Base-by-base conservation (phyloP, 1,140 invertebrate species). In the Battus philenor region DNA sequence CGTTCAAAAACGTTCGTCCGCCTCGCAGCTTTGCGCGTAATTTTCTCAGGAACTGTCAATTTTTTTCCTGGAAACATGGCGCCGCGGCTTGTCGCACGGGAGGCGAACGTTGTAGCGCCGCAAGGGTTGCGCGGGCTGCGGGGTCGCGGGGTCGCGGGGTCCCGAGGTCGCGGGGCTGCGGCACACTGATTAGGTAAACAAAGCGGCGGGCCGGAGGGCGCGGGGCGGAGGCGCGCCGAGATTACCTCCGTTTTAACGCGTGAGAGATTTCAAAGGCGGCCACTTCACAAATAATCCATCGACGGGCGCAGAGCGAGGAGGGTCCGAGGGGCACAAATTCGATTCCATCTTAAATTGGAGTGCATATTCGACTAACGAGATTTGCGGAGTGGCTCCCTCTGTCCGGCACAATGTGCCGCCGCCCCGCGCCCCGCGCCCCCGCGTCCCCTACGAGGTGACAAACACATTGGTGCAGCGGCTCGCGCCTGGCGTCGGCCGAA, bases 211-310 rank as follows among this genome's bases (percentile, higher is more conserved):
- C 30, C 51, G 32, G 39, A 46, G 47, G 59, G 43, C 44, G 61
- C 41, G 47, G 44, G 20, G 52, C 26, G 55, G 50, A 54, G 17
- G 53, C 38, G 53, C 52, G 59, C 54, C 59, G 64, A 75, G 74
- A 80, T 80, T 81, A 79, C 77, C 79, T 81, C 68, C 77, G 68
- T 81, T 81, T 80, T 83, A 79, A 79, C 79, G 76, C 75, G 71
- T 69, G 77, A 81, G 77, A 75, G 77, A 72, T 79, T 81, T 83
- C 69, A 83, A 83, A 83, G 75, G 73, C 70, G 63, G 68, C 67
- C 77, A 80, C 79, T 83, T 78, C 76, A 80, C 79, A 79, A 78
- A 81, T 81, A 81, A 80, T 78, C 78, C 70, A 78, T 82, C 74
- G 74, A 75, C 68, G 76, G 65, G 24, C 65, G 69, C 67, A 59